These are phyloP conservation scores for Myoxocephalus aenaeus DNA, from an alignment of 2,797 vertebrate species.

Conservation along the genomic window DNA sequence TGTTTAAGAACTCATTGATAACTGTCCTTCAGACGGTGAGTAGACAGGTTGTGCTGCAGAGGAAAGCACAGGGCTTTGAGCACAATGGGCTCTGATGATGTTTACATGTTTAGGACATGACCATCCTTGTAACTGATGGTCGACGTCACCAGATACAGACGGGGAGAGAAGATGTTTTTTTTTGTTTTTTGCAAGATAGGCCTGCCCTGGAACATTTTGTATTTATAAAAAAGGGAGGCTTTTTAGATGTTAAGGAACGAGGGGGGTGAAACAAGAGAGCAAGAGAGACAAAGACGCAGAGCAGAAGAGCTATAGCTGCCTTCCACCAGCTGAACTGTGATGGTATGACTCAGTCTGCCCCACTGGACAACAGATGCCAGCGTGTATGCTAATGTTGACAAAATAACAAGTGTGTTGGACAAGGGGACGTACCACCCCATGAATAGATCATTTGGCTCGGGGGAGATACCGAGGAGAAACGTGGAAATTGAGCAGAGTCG, in stretches of 20 bases:
- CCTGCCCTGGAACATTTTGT: conserved; percentile 23
- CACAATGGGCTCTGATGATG: not conserved
- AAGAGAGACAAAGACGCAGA: conserved; percentile 38
- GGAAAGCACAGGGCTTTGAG: not conserved
- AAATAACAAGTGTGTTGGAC: conserved; percentile 60
- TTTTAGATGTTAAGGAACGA: conserved; percentile 17
- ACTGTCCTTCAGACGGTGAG: not conserved
- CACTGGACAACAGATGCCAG: conserved; percentile 81
- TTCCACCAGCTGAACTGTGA: conserved; percentile 59
- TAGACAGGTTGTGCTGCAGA: not conserved
- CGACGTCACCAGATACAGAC: not conserved
- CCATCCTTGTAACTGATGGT: conserved; percentile 9
- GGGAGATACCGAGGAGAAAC: not conserved
- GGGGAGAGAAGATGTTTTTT: not conserved
- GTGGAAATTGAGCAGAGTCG: not conserved
- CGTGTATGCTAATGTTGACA: conserved; percentile 66
- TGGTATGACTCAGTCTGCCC: conserved; percentile 76
- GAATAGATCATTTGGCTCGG: conserved; percentile 32
- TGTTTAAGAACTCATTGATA: not conserved
- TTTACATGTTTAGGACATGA: conserved; percentile 5
- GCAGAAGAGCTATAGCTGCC: conserved; percentile 46
- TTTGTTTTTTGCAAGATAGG: not conserved
- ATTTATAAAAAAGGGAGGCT: conserved; percentile 43
- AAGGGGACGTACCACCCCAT: conserved; percentile 31
- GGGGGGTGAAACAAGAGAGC: conserved; percentile 45